Evolutionary conservation across 2,797 vertebrate genomes (phyloP), one percentile per base, ranked within the genome.

Genomic region (Ispidina lecontei): DNA sequence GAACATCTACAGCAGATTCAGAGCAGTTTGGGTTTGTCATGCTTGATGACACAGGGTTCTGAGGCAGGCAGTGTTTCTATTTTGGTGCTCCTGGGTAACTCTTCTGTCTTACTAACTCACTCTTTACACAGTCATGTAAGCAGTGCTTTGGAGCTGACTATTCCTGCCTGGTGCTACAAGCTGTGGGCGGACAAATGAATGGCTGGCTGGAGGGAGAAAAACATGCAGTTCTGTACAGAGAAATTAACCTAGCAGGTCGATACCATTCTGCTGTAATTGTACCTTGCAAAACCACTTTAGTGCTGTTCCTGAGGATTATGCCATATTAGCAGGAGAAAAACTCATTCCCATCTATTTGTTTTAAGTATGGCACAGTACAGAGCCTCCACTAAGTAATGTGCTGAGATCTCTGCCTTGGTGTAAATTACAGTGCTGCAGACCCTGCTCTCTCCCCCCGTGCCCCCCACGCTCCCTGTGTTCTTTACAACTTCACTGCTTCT

Each of bases 361-460:
- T 94, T 89, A 94, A 72, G 86, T 49, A 46, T 54, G 31, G 49
- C 79, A 56, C 59, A 73, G 83, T 72, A 70, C 70, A 59, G 28
- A 91, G 54, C 29, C 72, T 14, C 84, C n/a, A 23, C 88, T 90
- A 89, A 92, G 86, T 47, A 77, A 65, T 7, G 82, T 47, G 85
- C 92, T 23, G 52, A 90, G 91, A 77, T 89, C 81, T 58, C 55
- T 90, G 95, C 91, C 90, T 93, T 22, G 75, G 89, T 90, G 93
- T 93, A 94, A 95, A 96, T 96, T 91, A 94, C 81, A 90, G 93
- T 78, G 91, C 90, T 90, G 84, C 93, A 94, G 93, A 94, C 86
- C 93, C 89, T 85, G 43, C 11, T 56, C 90, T 94, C 93, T 89
- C 75, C 58, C 89, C 73, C 72, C 59, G 75, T 17, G 2, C 94